A percentile compares a stretch with the other conserved stretches of the same genome.
Evolutionary conservation across 2,113 vertebrate genomes (phyloP).

Genomic region (Carassius gibelio): DNA sequence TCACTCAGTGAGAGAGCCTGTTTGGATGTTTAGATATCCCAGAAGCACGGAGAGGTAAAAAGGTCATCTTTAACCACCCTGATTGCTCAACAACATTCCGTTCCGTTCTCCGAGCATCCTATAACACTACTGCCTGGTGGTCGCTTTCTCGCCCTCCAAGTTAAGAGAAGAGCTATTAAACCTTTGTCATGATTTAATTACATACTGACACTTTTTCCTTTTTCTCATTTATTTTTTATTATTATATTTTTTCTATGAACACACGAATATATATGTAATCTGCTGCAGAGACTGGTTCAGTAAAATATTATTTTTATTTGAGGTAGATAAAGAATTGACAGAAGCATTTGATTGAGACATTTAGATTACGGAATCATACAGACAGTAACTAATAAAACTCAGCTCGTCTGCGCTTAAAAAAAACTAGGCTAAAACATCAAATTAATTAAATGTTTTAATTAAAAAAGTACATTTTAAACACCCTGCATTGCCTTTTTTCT

Average conservation of each 20-base stretch:
- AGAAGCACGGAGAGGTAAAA: constrained; percentile 81
- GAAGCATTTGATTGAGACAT: constrained; percentile 56
- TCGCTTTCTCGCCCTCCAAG: constrained; percentile 36
- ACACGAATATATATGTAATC: not conserved
- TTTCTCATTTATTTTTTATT: not conserved
- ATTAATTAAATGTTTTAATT: constrained; percentile 24
- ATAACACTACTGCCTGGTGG: constrained; percentile 35
- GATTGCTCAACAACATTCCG: constrained; percentile 65
- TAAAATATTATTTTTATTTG: constrained; percentile 72
- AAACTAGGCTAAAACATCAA: constrained; percentile 38
- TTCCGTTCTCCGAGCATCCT: constrained; percentile 6
- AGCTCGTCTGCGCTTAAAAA: constrained; percentile 59
- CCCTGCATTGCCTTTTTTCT: constrained; percentile 36
- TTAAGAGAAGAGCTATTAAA: constrained; percentile 9
- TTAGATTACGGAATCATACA: constrained; percentile 53
- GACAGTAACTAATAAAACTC: constrained; percentile 72
- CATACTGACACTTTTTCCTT: not conserved
- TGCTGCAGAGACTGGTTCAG: not conserved
- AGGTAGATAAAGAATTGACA: constrained; percentile 71
- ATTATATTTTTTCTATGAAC: not conserved
- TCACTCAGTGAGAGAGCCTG: constrained; percentile 48
- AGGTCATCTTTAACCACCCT: constrained; percentile 73
- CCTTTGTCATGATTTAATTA: not conserved
- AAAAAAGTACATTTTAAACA: constrained; percentile 32
- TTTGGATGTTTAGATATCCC: constrained; percentile 84